Percentiles rank a stretch among this genome's conserved stretches.
phyloP scores from a whole-genome alignment of 2,888 invertebrate species.

The Tenthredo scrophulariae region DNA sequence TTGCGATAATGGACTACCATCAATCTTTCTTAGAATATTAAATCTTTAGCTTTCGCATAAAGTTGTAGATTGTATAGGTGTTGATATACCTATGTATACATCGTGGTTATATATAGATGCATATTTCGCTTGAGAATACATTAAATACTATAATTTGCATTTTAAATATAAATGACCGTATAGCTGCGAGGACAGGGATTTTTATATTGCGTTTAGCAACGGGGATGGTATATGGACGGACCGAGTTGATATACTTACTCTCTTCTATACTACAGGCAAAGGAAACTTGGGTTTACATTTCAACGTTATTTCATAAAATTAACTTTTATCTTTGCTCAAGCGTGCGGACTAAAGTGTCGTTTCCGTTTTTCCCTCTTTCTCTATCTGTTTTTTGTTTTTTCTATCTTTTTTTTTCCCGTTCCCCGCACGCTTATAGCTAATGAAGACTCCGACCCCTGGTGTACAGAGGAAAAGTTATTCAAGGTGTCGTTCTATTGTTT shows the following conservation, averaged over 20 bases:
- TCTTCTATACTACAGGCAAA: not conserved
- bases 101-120: not conserved
- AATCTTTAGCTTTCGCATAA: not conserved
- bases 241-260: not conserved
- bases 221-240: not conserved
- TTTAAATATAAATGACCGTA: constrained; percentile 9
- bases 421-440: not conserved
- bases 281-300: constrained; percentile 13
- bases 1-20: not conserved
- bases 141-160: constrained; percentile 3
- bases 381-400: no score
- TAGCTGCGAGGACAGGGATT: not conserved
- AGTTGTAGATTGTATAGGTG: not conserved
- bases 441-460: not conserved
- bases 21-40: not conserved
- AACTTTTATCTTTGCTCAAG: constrained; percentile 16
- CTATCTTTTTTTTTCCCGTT: not conserved
- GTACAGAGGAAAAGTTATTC: not conserved
- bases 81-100: no score
- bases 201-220: constrained; percentile 1
- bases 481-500: constrained; percentile 7
- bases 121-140: not conserved
- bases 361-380: not conserved
- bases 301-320: constrained; percentile 30
- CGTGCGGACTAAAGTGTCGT: constrained; percentile 21